Evolutionary conservation across 2,888 invertebrate genomes (phyloP), one percentile per base, ranked within the genome.

Genomic region (Adela reaumurella): DNA sequence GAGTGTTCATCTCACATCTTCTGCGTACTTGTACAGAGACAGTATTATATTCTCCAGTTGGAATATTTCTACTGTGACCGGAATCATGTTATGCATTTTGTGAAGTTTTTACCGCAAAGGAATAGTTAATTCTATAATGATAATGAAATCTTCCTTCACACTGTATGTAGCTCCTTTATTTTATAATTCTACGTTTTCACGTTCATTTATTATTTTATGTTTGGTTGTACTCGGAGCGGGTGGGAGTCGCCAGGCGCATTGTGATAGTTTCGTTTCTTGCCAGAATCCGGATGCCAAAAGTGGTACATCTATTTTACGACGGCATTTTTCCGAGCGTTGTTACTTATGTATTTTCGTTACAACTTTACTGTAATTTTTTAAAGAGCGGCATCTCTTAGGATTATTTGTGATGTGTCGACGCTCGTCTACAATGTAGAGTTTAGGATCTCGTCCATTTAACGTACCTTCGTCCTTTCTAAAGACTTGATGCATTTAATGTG

Each of bases 401-500:
- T 24, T 24, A 24, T 24, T 6, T 24, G 24, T 24, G 24, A 24
- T 24, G 8, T 24, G 8, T 24, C 24, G 8, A 8, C 24, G 4
- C 24, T 4, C 8, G 24, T 24, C 24, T 24, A 24, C 24, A 24
- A 24, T 24, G 8, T 24, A 24, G 4, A 24, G 4, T 4, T 35
- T 35, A 35, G 35, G 35, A 35, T 14, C 35, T 14, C 35, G 35
- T 35, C 35, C 35, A 35, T 35, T 35, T 35, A 3, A 35, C 35
- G 14, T 35, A 74, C 74, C 74, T 77, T 77, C 78, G 78, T 78
- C 78, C 78, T 74, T 63, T 55, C 63, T 64, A 68, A 77, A 77
- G 78, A 78, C 78, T 78, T 61, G 14, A 46, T n/a, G 77, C 77
- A 76, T 73, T 68, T 70, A 74, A 76, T 74, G 35, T 35, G 35